phyloP scores from a whole-genome alignment of 2,888 invertebrate genomes.

The Myopa tessellatipennis region DNA sequence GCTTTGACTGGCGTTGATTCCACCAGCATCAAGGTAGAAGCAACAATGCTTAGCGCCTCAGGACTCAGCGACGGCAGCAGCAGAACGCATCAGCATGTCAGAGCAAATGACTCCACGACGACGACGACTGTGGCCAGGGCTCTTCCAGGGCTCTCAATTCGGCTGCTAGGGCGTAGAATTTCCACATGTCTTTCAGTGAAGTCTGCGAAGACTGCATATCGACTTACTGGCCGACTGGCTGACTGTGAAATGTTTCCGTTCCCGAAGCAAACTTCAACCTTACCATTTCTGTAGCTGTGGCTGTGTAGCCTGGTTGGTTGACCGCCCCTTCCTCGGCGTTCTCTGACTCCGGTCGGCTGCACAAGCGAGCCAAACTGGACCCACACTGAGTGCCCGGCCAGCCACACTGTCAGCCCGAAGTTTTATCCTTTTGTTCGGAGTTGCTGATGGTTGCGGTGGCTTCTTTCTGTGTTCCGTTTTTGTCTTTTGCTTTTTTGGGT shows the following conservation, averaged over 20 bases:
- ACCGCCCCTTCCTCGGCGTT: background rate
- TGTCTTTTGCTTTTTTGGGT: background rate
- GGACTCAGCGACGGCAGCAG: background rate
- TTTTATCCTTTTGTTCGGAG: slow-evolving; percentile 14
- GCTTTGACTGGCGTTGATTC: background rate
- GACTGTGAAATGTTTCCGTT: slow-evolving; percentile 1
- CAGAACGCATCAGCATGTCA: slow-evolving; percentile 32
- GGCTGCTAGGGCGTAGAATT: background rate
- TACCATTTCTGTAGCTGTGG: background rate
- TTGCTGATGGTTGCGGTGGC: background rate
- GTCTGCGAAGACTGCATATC: background rate
- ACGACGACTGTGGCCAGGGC: background rate
- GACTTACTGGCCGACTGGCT: background rate
- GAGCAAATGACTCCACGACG: slow-evolving; percentile 23
- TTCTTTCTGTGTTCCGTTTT: background rate
- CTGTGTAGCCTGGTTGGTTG: background rate
- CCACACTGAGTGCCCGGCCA: slow-evolving; percentile 35
- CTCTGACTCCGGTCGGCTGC: background rate
- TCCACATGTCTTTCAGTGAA: slow-evolving; percentile 30
- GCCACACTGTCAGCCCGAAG: slow-evolving; percentile 38
- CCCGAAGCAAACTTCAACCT: slow-evolving; percentile 12
- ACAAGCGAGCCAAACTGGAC: slow-evolving; percentile 41
- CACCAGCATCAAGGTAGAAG: slow-evolving; percentile 11
- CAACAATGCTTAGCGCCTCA: slow-evolving; percentile 34
- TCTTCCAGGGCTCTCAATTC: slow-evolving; percentile 23